Percentiles rank a stretch among this genome's conserved stretches.
These are phyloP conservation scores for Actinia equina DNA, from an alignment of 64 coral and sea anemone genomes.

Conservation along the genomic window DNA sequence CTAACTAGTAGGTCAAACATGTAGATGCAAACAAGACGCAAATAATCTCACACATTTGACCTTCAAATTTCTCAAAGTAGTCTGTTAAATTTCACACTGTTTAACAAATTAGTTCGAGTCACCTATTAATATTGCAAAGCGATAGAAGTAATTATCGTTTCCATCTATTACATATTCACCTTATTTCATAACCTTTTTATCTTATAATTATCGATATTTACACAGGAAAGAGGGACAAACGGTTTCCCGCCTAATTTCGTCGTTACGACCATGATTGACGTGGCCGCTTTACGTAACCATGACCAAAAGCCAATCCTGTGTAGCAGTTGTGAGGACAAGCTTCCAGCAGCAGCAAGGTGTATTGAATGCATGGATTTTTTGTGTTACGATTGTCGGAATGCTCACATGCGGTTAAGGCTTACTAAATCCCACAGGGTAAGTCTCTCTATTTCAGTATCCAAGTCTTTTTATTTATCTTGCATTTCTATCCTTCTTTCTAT, in stretches of 20 bases:
- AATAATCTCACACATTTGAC: no score
- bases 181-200: not conserved
- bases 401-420: conserved; percentile 89
- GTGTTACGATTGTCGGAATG: conserved; percentile 91
- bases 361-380: conserved; percentile 99
- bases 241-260: conserved; percentile 98
- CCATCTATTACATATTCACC: no score
- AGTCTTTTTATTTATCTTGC: not conserved
- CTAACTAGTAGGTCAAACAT: no score
- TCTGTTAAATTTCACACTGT: no score
- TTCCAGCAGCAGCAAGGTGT: conserved; percentile 95
- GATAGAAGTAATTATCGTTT: no score
- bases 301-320: conserved; percentile 95
- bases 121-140: no score
- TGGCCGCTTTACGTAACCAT: conserved; percentile 82
- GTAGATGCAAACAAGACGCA: no score
- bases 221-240: conserved; percentile 74
- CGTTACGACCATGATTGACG: conserved; percentile 98
- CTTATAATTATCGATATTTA: not conserved
- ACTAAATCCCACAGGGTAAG: conserved; percentile 94
- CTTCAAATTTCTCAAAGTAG: no score
- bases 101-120: no score
- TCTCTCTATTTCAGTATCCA: no score
- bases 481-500: not conserved
- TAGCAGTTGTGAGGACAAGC: conserved; percentile 96